phyloP scores from a whole-genome alignment of 2,113 vertebrate species.

The Rhabdornis inornatus region DNA sequence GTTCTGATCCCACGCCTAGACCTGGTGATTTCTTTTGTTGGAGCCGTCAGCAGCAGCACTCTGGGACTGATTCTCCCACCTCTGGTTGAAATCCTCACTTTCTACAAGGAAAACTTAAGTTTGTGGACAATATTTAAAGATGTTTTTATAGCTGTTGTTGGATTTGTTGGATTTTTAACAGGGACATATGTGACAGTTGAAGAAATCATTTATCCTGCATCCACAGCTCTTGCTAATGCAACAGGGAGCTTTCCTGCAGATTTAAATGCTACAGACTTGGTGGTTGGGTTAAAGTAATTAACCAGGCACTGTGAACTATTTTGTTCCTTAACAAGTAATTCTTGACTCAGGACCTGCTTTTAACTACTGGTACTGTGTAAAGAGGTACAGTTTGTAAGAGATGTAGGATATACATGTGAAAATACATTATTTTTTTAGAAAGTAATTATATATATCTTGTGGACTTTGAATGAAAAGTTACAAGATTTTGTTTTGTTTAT shows the following conservation, averaged over 20 bases:
- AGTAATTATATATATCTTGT: not conserved
- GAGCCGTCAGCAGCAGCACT: conserved; percentile 86
- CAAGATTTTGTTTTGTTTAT: not conserved
- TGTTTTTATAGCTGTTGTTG: conserved; percentile 76
- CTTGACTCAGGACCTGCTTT: conserved; percentile 13
- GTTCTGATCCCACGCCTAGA: conserved; percentile 84
- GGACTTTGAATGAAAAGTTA: not conserved
- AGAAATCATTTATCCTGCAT: conserved; percentile 80
- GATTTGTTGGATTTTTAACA: conserved; percentile 82
- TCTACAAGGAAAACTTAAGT: conserved; percentile 73
- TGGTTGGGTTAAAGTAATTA: conserved; percentile 49
- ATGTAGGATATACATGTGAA: not conserved
- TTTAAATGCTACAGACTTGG: conserved; percentile 56
- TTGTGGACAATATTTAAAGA: conserved; percentile 80
- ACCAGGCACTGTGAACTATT: not conserved
- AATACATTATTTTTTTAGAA: not conserved
- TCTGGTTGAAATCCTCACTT: conserved; percentile 83
- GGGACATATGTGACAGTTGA: conserved; percentile 84
- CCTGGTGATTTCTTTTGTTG: conserved; percentile 85
- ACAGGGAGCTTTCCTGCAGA: conserved; percentile 4
- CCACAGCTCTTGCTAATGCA: not conserved
- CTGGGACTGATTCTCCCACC: conserved; percentile 85
- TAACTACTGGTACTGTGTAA: not conserved
- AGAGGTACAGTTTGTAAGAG: not conserved
- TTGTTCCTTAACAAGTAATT: not conserved